Base-by-base conservation (phyloP, 2,888 invertebrate species). In the Odontothrips loti region DNA sequence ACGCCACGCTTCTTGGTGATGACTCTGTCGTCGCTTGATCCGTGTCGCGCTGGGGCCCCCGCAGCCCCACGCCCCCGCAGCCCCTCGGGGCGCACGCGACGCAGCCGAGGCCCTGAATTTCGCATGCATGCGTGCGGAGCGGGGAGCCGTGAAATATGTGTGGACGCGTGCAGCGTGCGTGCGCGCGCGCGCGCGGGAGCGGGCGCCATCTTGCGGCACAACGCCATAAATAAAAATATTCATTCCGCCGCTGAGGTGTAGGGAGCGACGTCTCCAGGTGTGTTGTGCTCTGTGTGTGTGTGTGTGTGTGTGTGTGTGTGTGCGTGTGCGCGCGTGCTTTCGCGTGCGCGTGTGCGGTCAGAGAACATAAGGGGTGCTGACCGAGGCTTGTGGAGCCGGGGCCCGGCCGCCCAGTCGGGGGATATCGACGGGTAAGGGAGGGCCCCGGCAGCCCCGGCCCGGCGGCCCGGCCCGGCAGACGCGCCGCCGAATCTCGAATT, bases 141-240 rank as follows among this genome's bases (percentile, higher is more conserved):
- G 63, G n/a, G 23, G 23, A 23, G 23, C 9, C 15, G 51, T 68
- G 68, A 68, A 68, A 68, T 68, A 63, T 48, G 17, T 51, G 51
- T 68, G 68, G n/a, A n/a, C n/a, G n/a, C n/a, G n/a, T n/a, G n/a
- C n/a, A n/a, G n/a, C n/a, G n/a, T n/a, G n/a, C n/a, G n/a, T n/a
- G n/a, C n/a, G n/a, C n/a, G n/a, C n/a, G n/a, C n/a, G n/a, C n/a
- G n/a, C n/a, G n/a, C n/a, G n/a, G n/a, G n/a, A n/a, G n/a, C n/a
- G n/a, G n/a, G 68, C 68, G 68, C 68, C 68, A 23, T 68, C 23
- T 23, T 68, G 68, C 68, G 68, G n/a, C 23, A 51, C 20, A 68
- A 68, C 68, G 23, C 68, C 68, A 68, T 68, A 68, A 68, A 68
- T 68, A 68, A 68, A 68, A 68, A 51, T 51, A 68, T 68, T 68